These are phyloP conservation scores for Iguana delicatissima DNA, from an alignment of 2,797 vertebrate genomes.

Conservation along the genomic window DNA sequence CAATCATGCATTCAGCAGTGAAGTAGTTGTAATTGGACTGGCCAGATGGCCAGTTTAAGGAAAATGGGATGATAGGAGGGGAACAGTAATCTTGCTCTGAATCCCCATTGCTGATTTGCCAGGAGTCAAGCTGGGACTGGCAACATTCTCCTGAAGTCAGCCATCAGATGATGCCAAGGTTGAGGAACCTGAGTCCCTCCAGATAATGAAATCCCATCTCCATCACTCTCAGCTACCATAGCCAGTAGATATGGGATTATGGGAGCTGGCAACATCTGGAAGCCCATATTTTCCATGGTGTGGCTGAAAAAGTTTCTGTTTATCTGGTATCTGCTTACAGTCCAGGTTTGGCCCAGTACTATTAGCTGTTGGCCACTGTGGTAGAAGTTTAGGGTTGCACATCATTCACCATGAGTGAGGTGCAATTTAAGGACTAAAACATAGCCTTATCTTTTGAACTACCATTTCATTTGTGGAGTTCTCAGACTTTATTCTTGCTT, in stretches of 20 bases:
- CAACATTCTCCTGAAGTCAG: not conserved
- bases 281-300: not conserved
- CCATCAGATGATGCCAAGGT: no score
- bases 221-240: not conserved
- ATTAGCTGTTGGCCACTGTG: not conserved
- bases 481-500: conserved; percentile 52
- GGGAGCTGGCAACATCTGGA: not conserved
- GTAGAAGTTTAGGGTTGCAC: not conserved
- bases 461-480: conserved; percentile 62
- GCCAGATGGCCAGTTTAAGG: not conserved
- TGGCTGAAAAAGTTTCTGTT: not conserved
- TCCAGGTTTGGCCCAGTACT: not conserved
- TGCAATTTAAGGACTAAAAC: fast-evolving
- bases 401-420: not conserved
- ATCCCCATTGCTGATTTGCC: not conserved
- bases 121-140: not conserved
- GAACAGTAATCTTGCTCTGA: not conserved
- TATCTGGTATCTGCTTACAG: not conserved
- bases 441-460: not conserved
- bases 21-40: not conserved
- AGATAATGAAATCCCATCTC: no score
- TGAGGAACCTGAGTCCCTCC: not conserved
- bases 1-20: not conserved
- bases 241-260: not conserved
- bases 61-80: not conserved